Conservation (phyloP, 1,140 invertebrate species). For the Drosophila orena region DNA sequence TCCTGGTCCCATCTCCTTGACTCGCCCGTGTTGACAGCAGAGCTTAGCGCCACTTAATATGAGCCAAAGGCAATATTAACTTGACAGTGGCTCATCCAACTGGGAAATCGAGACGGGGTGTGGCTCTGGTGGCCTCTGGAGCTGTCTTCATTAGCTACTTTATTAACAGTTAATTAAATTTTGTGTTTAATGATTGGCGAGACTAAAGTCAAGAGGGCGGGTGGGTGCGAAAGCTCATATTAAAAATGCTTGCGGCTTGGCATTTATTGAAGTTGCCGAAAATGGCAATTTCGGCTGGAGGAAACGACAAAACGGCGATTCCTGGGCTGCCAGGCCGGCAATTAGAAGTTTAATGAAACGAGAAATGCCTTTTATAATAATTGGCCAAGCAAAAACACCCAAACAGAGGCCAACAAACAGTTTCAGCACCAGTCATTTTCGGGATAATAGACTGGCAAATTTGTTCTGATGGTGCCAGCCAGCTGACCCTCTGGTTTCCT, state of each 20-base stretch:
- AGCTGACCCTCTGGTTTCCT: neutral
- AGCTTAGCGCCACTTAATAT: slow-evolving; percentile 78
- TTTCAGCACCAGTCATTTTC: slow-evolving; percentile 30
- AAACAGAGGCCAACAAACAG: slow-evolving; percentile 30
- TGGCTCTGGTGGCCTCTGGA: slow-evolving; percentile 16
- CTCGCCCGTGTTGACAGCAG: slow-evolving; percentile 58
- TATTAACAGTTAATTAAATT: slow-evolving; percentile 83
- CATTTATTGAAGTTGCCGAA: slow-evolving; percentile 70
- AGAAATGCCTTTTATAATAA: slow-evolving; percentile 72
- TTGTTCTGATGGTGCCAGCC: slow-evolving; percentile 8
- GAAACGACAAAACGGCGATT: slow-evolving; percentile 36
- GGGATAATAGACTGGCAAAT: slow-evolving; percentile 26
- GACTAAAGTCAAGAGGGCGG: slow-evolving; percentile 28
- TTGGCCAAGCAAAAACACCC: slow-evolving; percentile 50
- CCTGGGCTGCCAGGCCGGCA: slow-evolving; percentile 42
- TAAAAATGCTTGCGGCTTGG: slow-evolving; percentile 72
- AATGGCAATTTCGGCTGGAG: slow-evolving; percentile 49
- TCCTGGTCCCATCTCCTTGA: neutral
- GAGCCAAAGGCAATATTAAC: slow-evolving; percentile 73
- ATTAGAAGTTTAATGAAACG: slow-evolving; percentile 75
- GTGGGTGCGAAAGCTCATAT: slow-evolving; percentile 26
- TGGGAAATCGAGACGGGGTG: slow-evolving; percentile 8
- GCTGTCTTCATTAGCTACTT: slow-evolving; percentile 73
- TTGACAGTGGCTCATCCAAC: slow-evolving; percentile 59
- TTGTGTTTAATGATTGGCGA: slow-evolving; percentile 76